Evolutionary conservation across 2,797 vertebrate genomes (phyloP), one percentile per base, ranked within the genome.

Genomic region (Eurystomus glaucurus): DNA sequence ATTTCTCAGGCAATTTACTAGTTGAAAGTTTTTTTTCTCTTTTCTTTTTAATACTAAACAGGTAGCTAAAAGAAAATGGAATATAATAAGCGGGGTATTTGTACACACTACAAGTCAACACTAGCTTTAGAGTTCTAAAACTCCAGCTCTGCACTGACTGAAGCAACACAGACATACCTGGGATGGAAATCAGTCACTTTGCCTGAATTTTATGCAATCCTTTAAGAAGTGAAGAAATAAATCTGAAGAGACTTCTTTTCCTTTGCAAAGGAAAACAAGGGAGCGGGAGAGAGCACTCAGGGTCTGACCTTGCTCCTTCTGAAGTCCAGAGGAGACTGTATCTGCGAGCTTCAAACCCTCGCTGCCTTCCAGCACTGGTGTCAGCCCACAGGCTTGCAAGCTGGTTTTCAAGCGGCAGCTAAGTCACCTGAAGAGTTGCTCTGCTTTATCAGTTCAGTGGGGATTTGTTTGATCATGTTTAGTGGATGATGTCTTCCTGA

Each of bases 401-500:
- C 51, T 22, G 23, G 29, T 50, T 87, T 86, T 72, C 88, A 93
- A 83, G 82, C 1, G 5, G 72, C 74, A 85, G 55, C 41, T 70
- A 77, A 94, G 51, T 64, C 66, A 85, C 75, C 68, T 92, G 81
- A 95, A 92, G 85, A 80, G 48, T 52, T 29, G 16, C 48, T 90
- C 70, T 52, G 69, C 70, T 75, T 91, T 89, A 93, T 89, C 90
- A 57, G 60, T 95, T 92, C 62, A 60, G 68, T 10, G 45, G 41
- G 78, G 77, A 96, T 94, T 82, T 92, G 88, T 94, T 93, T 96
- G 85, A 89, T 90, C 55, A 64, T 62, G 64, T 95, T 95, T 66
- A 77, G 74, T 74, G 71, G 80, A 50, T 89, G 83, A 72, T 94
- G 92, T 82, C 75, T 95, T 80, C 78, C 39, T 66, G 86, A 94